Percentiles rank a stretch among this genome's conserved stretches.
Conservation (phyloP, 2,888 invertebrate species). For the Perdita meconis region DNA sequence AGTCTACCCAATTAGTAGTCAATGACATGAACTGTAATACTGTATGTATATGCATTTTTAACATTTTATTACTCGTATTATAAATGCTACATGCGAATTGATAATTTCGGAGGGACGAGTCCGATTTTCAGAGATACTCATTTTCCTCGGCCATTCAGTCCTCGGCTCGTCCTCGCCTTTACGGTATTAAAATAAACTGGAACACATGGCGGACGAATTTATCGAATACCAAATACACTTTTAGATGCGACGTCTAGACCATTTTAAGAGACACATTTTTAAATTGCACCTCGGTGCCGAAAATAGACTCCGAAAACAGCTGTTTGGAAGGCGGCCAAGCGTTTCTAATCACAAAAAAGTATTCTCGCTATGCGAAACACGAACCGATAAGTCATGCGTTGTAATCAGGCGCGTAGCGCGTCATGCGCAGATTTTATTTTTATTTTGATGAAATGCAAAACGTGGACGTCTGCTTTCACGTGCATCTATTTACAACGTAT, state of each 20-base stretch:
- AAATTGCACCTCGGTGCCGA: neutral
- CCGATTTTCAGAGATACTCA: too few relatives aligned
- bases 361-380: constrained; percentile 17
- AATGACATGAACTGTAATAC: too few relatives aligned
- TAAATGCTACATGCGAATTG: neutral
- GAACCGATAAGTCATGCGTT: neutral
- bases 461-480: neutral
- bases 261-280: constrained; percentile 12
- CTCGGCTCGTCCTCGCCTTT: too few relatives aligned
- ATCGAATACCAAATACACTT: neutral
- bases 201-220: neutral
- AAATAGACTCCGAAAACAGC: constrained; percentile 12
- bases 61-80: constrained; percentile 1
- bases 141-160: too few relatives aligned
- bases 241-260: neutral
- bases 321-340: constrained; percentile 16
- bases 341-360: constrained; percentile 22
- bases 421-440: constrained; percentile 30
- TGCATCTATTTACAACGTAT: neutral
- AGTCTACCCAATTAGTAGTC: too few relatives aligned
- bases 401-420: neutral
- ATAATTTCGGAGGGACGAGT: too few relatives aligned
- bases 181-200: too few relatives aligned
- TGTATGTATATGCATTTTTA: too few relatives aligned
- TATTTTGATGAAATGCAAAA: constrained; percentile 12